phyloP scores from a whole-genome alignment of 2,113 vertebrate genomes.

The Oryzias curvinotus region DNA sequence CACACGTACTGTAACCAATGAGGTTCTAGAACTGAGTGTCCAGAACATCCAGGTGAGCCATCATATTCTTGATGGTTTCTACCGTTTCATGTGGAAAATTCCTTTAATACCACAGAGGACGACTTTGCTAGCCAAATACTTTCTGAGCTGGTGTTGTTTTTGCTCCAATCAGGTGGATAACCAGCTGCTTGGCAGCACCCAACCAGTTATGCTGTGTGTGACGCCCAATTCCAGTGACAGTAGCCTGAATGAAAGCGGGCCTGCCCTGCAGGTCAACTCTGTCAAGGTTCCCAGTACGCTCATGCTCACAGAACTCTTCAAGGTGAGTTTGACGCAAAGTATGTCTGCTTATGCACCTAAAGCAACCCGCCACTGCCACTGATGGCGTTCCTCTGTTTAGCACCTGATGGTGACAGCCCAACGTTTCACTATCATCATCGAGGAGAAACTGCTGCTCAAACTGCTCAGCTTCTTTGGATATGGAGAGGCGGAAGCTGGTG shows the following conservation, averaged over 20 bases:
- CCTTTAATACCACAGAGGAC: too few relatives aligned
- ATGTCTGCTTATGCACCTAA: too few relatives aligned
- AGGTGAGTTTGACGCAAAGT: constrained; percentile 75
- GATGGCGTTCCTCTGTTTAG: constrained; percentile 63
- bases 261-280: constrained; percentile 90
- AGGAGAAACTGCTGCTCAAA: constrained; percentile 95
- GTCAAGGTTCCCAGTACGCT: constrained; percentile 93
- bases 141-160: too few relatives aligned
- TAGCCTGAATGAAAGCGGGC: constrained; percentile 76
- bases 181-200: constrained; percentile 91
- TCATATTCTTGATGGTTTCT: not conserved
- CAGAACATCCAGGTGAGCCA: constrained; percentile 87
- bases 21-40: constrained; percentile 91
- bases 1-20: constrained; percentile 82
- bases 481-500: constrained; percentile 87
- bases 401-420: constrained; percentile 93
- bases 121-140: too few relatives aligned
- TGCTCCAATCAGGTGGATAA: constrained; percentile 87
- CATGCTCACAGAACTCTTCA: constrained; percentile 91
- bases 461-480: constrained; percentile 93
- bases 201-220: constrained; percentile 90
- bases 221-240: constrained; percentile 82
- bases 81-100: not conserved
- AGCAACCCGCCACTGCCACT: not conserved
- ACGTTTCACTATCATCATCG: constrained; percentile 92